These are phyloP conservation scores for Eupithecia vulgata DNA, from an alignment of 2,888 invertebrate genomes.

Conservation along the genomic window DNA sequence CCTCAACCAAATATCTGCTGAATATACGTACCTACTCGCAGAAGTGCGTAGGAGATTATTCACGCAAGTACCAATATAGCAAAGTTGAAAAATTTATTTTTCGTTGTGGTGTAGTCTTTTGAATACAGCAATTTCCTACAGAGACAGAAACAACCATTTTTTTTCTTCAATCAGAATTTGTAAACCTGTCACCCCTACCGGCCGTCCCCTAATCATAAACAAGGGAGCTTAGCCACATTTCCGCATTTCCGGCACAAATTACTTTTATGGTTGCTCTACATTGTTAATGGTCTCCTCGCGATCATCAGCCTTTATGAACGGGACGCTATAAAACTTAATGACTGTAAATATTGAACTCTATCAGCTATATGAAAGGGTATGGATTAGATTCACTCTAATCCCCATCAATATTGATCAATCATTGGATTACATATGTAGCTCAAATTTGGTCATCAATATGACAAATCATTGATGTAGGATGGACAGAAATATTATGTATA, in stretches of 20 bases:
- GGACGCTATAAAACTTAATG: slow-evolving; percentile 27
- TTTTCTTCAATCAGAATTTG: background rate
- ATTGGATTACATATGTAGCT: background rate
- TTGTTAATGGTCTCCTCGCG: slow-evolving; percentile 44
- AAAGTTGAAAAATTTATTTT: too few relatives aligned
- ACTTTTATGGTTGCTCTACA: slow-evolving; percentile 49
- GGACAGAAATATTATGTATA: too few relatives aligned
- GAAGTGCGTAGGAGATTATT: background rate
- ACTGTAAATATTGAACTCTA: slow-evolving; percentile 26
- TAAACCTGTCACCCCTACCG: slow-evolving; percentile 28
- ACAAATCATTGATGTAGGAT: too few relatives aligned
- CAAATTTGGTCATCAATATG: too few relatives aligned
- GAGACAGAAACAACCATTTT: background rate
- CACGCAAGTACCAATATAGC: too few relatives aligned
- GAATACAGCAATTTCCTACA: background rate
- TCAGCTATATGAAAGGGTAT: background rate
- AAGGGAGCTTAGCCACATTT: slow-evolving; percentile 37
- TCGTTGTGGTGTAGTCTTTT: background rate
- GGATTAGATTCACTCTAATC: background rate
- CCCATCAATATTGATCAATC: background rate
- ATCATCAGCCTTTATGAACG: slow-evolving; percentile 27
- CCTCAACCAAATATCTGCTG: too few relatives aligned
- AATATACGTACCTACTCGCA: too few relatives aligned
- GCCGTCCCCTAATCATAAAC: slow-evolving; percentile 30
- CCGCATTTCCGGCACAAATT: slow-evolving; percentile 51